Evolutionary conservation across 2,113 vertebrate species (phyloP).

Genomic region (Mustelus asterias): DNA sequence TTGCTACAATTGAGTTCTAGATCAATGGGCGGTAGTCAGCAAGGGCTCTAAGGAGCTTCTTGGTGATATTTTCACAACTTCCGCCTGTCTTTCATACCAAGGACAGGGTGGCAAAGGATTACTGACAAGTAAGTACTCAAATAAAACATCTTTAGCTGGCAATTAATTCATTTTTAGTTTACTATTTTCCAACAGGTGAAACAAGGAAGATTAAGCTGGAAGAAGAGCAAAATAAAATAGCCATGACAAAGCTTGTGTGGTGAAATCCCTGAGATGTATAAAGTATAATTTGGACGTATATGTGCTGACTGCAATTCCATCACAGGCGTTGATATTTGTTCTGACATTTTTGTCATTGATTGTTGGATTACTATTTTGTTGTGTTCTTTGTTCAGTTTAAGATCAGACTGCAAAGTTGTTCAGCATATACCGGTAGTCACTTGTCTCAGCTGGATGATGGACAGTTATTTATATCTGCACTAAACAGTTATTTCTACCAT

Average conservation of each 20-base stretch:
- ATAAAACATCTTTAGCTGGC: background rate
- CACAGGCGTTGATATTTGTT: background rate
- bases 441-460: background rate
- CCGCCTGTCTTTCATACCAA: background rate
- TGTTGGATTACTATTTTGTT: background rate
- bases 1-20: background rate
- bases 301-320: background rate
- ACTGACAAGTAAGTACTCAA: background rate
- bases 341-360: conserved; percentile 13
- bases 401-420: background rate
- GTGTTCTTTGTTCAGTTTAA: background rate
- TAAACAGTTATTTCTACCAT: background rate
- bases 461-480: background rate
- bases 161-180: background rate
- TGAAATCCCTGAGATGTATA: background rate
- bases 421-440: background rate
- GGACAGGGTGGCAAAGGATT: background rate
- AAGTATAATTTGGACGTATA: background rate
- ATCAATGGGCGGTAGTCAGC: background rate
- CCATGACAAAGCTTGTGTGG: background rate
- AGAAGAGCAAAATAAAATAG: background rate
- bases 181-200: background rate
- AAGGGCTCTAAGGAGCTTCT: background rate
- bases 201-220: background rate
- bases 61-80: background rate